phyloP scores from a whole-genome alignment of 2,888 invertebrate genomes.

The Caenorhabditis macrosperma region DNA sequence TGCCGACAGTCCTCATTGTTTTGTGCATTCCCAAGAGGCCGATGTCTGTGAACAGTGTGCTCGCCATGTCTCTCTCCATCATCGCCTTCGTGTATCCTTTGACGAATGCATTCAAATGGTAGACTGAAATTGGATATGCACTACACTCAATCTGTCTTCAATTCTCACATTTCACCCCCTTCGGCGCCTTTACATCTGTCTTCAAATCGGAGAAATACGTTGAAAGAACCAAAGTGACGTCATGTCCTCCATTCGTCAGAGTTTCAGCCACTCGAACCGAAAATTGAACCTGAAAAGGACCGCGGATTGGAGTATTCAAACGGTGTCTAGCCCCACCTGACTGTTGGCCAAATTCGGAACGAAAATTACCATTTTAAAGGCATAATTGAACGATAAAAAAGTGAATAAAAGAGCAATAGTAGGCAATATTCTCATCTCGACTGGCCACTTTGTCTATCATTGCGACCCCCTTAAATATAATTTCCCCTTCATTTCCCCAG shows the following conservation, averaged over 20 bases:
- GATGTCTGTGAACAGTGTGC: slow-evolving; percentile 44
- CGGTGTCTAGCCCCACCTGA: slow-evolving; percentile 61
- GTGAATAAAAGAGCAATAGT: background rate
- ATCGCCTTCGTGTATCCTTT: background rate
- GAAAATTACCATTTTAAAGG: slow-evolving; percentile 59
- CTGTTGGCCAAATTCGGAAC: slow-evolving; percentile 63
- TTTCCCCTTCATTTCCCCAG: no score
- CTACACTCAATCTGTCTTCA: background rate
- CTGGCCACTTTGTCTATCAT: background rate
- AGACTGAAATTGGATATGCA: background rate
- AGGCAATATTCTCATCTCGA: background rate
- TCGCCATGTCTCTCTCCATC: slow-evolving; percentile 40
- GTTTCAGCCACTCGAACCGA: slow-evolving; percentile 63
- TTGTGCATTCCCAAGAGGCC: background rate
- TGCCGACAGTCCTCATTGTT: slow-evolving; percentile 10
- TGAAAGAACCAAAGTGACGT: slow-evolving; percentile 63
- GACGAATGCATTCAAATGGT: slow-evolving; percentile 16
- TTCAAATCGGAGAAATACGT: slow-evolving; percentile 18
- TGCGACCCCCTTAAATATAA: background rate
- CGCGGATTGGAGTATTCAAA: no score
- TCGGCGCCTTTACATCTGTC: slow-evolving; percentile 43
- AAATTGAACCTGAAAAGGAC: slow-evolving; percentile 58
- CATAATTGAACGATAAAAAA: background rate
- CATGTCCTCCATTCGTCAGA: slow-evolving; percentile 63
- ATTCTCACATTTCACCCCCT: slow-evolving; percentile 31